Evolutionary conservation across 92 coral and sea anemone species (phyloP).

Genomic region (Porites lobata): DNA sequence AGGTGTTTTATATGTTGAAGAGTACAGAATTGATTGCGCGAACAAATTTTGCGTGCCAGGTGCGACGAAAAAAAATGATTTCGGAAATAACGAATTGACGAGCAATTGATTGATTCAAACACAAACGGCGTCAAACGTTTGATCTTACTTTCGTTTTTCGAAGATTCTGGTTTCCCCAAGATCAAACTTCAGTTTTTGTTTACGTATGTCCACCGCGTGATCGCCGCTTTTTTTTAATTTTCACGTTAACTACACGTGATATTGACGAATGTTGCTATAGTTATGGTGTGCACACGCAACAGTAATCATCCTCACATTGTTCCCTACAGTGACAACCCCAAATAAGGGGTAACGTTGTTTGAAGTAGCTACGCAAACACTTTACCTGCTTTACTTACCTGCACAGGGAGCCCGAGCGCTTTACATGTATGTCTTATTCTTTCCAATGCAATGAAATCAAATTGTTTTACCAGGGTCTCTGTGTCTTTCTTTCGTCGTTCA

Average conservation of each 20-base stretch:
- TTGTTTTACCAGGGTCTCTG: no score
- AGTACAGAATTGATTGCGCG: no score
- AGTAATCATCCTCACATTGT: slow-evolving; percentile 27
- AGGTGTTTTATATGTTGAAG: no score
- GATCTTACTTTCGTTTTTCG: neutral
- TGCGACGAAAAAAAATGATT: no score
- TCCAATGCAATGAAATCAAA: no score
- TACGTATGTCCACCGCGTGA: slow-evolving; percentile 29
- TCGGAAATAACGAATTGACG: neutral
- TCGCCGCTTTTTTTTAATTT: neutral
- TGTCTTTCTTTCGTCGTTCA: no score
- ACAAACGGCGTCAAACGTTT: neutral
- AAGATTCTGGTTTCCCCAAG: slow-evolving; percentile 16
- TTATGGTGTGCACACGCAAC: slow-evolving; percentile 4
- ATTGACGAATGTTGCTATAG: neutral
- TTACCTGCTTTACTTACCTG: no score
- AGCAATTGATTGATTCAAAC: slow-evolving; percentile 8
- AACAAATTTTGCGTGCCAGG: no score
- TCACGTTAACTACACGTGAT: slow-evolving; percentile 26
- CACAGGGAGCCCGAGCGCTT: no score
- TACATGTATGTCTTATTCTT: no score
- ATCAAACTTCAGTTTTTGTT: slow-evolving; percentile 42
- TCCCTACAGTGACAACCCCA: slow-evolving; percentile 17
- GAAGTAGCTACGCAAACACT: no score
- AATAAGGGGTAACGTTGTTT: neutral